Percentiles rank a stretch among this genome's conserved stretches.
phyloP scores from a whole-genome alignment of 2,113 vertebrate genomes.

The Aegypius monachus region DNA sequence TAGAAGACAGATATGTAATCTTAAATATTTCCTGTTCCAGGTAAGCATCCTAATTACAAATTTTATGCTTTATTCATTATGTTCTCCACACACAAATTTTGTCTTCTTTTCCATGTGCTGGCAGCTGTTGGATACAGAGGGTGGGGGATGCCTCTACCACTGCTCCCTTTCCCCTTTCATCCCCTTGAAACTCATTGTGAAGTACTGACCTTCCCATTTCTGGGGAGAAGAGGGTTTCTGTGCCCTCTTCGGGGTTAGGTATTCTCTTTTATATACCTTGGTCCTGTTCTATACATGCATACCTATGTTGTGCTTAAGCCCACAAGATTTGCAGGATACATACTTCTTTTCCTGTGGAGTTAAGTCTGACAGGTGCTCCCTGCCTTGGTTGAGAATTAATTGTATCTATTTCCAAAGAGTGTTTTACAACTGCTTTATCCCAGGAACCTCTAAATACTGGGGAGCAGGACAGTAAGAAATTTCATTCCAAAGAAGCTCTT shows the following conservation, averaged over 20 bases:
- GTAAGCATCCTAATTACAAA: not conserved
- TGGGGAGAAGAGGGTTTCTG: not conserved
- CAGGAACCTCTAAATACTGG: not conserved
- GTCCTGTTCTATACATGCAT: not conserved
- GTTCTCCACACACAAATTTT: not conserved
- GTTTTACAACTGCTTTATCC: not conserved
- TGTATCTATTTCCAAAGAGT: not conserved
- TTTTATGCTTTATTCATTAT: not conserved
- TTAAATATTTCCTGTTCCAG: not conserved
- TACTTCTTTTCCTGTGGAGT: not conserved
- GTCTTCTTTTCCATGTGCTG: not conserved
- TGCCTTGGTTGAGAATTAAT: not conserved
- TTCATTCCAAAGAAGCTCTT: not conserved
- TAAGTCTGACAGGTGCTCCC: not conserved
- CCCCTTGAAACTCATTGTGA: not conserved
- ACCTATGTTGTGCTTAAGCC: not conserved
- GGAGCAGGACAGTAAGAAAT: not conserved
- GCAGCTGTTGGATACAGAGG: not conserved
- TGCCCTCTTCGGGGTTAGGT: not conserved
- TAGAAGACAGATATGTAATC: not conserved
- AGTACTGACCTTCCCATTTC: not conserved
- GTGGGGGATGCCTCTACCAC: not conserved
- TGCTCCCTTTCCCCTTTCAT: not conserved
- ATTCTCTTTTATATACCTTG: not conserved
- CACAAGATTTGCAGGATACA: not conserved